Base-by-base conservation (phyloP, 2,113 vertebrate genomes). In the Sula dactylatra region DNA sequence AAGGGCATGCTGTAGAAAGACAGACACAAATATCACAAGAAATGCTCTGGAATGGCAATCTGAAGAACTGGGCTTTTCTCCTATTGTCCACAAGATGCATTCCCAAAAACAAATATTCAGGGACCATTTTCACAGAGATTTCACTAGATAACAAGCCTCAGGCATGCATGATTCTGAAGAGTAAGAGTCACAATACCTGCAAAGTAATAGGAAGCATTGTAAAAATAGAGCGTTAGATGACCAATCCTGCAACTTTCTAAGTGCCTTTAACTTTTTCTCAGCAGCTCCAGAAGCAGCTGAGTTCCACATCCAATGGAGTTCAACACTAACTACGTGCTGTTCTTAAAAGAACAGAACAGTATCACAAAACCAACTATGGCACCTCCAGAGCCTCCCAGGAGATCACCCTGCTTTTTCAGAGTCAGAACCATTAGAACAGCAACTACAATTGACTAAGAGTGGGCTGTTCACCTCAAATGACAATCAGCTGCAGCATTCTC, bases 301-400 rank as follows among this genome's bases (percentile, higher is more conserved):
- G 61, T 40, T 77, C 20, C 56, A 88, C 38, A 58, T 6, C 13
- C 38, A n/a, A 11, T 18, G 8, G 45, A 92, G 61, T 66, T 85
- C 27, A 66, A 64, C 13, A 26, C 50, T 85, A 82, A 71, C 26
- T 29, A 15, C 16, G 49, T 38, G n/a, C 38, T 45, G 13, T 42
- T 88, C 71, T 80, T 77, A 62, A 88, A 32, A 69, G 78, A 84
- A 78, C 6, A 93, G 61, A 87, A 89, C 54, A 80, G 45, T 16
- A 22, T 20, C 72, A 83, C 64, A 84, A 88, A 86, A 44, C 27
- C 36, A 90, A 62, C 8, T 5, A 78, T 29, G 50, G 74, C 49
- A 93, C 42, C 76, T 80, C 64, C 76, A 88, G 67, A 88, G 58
- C 27, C 86, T 94, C 94, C 88, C 94, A 94, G 82, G 88, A 94